Evolutionary conservation across 2,113 vertebrate genomes (phyloP), one percentile per base, ranked within the genome.

Genomic region (Mesoclemmys tuberculata): DNA sequence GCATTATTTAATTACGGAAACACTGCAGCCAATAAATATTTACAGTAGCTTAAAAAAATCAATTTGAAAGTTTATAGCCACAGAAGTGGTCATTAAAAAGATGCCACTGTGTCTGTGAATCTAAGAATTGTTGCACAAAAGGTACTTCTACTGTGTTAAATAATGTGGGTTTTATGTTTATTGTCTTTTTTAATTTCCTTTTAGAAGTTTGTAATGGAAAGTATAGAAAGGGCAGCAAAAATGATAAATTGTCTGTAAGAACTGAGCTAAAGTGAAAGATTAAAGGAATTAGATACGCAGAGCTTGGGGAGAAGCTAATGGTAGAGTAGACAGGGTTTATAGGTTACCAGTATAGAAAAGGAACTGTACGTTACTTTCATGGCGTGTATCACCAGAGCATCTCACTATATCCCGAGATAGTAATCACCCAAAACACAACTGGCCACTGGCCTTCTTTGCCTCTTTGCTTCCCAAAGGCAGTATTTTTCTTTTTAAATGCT

Each of bases 1-100:
- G 55, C 35, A 38, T 86, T 22, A 14, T 26, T 71, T 89, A 95
- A 35, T 49, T 93, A 41, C 54, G 22, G 52, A 93, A 78, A 46
- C 8, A 55, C 14, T 10, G 83, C 5, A 92, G 22, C 3, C 51
- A 89, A 44, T 38, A 87, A 80, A 7, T 6, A 71, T 26, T 52
- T 71, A 22, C 4, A 24, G 83, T 84, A 80, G 68, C 55, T 51
- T 78, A 68, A 90, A 86, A 49, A 80, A 84, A 10, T 26, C 8
- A 86, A 49, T 78, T 7, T 41, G 35, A 46, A 64, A 5, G 3
- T 81, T 95, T 10, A 84, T 21, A 82, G 82, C 10, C 35, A 88
- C 3, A n/a, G 3, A 91, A 80, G 24, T 41, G 29, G 41, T 8
- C 21, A 26, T 61, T 87, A n/a, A 94, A 61, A 71, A 78, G 48